Evolutionary conservation across 2,888 invertebrate species (phyloP).

Genomic region (Steinernema scapterisci): DNA sequence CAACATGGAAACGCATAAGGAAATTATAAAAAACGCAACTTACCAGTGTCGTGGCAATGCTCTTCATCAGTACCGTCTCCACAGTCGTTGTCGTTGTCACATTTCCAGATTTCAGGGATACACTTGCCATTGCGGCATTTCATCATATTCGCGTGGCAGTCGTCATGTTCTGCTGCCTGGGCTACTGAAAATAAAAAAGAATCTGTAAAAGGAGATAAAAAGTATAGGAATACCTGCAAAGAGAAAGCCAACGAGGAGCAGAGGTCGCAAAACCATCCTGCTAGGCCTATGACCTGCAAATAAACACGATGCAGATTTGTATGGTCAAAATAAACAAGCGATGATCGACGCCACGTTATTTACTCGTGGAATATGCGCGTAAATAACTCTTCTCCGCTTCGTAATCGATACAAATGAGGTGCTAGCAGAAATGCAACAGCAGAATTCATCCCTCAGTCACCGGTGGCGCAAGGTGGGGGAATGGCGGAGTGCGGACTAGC

Average conservation of each 20-base stretch:
- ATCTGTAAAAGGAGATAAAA: neutral
- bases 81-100: constrained; percentile 65
- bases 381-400: neutral
- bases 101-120: constrained; percentile 60
- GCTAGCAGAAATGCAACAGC: no score
- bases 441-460: no score
- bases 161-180: neutral
- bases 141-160: neutral
- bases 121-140: constrained; percentile 40
- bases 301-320: neutral
- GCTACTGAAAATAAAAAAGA: neutral
- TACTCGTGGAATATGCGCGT: neutral
- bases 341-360: neutral
- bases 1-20: neutral
- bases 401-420: neutral
- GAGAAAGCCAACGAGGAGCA: neutral
- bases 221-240: neutral
- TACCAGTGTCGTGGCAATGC: neutral
- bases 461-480: no score
- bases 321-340: neutral
- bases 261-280: constrained; percentile 7
- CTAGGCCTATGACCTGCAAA: constrained; percentile 28
- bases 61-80: constrained; percentile 55
- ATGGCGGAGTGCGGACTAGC: no score
- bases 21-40: neutral